Conservation (phyloP, 2,797 vertebrate species). For the Acanthornis magna region DNA sequence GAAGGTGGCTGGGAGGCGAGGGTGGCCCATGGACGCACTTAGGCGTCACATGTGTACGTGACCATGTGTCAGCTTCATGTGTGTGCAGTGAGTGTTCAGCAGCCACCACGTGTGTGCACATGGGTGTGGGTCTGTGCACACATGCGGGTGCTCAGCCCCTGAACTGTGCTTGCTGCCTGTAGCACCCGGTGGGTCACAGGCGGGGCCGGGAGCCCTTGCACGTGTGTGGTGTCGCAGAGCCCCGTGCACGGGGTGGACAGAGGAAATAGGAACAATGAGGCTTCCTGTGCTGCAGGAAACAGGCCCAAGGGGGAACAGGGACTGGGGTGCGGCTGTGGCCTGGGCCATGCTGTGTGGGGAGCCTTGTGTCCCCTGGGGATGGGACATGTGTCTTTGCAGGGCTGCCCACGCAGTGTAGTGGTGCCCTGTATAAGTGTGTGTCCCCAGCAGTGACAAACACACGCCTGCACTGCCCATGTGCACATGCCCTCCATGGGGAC, state of each 20-base stretch:
- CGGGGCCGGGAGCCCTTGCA: rapidly evolving
- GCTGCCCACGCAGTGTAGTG: rapidly evolving
- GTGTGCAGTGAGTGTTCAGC: rapidly evolving
- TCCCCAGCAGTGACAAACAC: neutral
- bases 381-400: neutral
- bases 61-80: rapidly evolving
- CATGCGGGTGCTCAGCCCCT: neutral
- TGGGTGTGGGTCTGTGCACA: rapidly evolving
- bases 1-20: neutral
- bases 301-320: neutral
- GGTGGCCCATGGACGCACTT: neutral
- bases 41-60: rapidly evolving
- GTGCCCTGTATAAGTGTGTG: rapidly evolving
- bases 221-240: neutral
- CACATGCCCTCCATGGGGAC: rapidly evolving
- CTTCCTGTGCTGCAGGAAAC: constrained; percentile 38
- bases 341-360: rapidly evolving
- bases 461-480: rapidly evolving
- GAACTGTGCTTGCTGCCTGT: rapidly evolving
- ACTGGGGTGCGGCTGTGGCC: rapidly evolving
- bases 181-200: neutral
- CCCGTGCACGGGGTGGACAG: neutral
- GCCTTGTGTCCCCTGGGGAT: neutral
- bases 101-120: rapidly evolving
- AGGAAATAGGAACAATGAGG: constrained; percentile 37